Base-by-base conservation (phyloP, 2,113 vertebrate species). In the Tetrax tetrax region DNA sequence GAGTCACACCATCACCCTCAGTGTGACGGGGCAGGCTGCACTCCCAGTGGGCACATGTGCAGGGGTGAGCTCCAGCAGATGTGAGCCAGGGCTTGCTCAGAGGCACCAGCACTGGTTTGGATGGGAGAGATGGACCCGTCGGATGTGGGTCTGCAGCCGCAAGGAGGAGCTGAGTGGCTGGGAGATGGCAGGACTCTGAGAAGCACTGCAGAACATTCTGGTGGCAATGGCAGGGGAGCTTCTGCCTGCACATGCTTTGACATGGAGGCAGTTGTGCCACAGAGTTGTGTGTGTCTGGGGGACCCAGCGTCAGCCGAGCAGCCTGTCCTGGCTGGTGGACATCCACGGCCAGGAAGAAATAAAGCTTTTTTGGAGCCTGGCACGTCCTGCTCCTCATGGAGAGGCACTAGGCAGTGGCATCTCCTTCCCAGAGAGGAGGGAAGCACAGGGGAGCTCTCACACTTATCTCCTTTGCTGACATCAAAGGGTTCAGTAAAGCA, bases 251-350 rank as follows among this genome's bases (percentile, higher is more conserved):
- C 28, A 19, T 0, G 2, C 14, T 16, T 21, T 2, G 3, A 47
- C 70, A 50, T 0, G 0, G 71, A 57, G 33, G 11, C 2, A 3
- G 61, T 4, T 0, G 0, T 57, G 63, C 31, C 4, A 4, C 37
- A 61, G 47, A 72, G 48, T 77, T 74, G n/a, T n/a, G 53, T 12
- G 63, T 4, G 4, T 19, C 61, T 41, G 68, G 86, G 8, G 53
- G 43, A 6, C 15, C 71, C 4, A 2, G 63, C 3, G 3, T 20
- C 25, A 82, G 53, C 28, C 4, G 33, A 75, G 51, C 41, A 4
- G 16, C 38, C 53, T 83, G 80, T 37, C 43, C 77, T 60, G 38
- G 17, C 64, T 84, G 54, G 66, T 0, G 0, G 23, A 45, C 38
- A 28, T 12, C 35, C 51, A 14, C 2, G 53, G 38, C 24, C n/a